Percentiles rank a stretch among this genome's conserved stretches.
phyloP scores from a whole-genome alignment of 2,113 vertebrate genomes.

The Scomber scombrus region DNA sequence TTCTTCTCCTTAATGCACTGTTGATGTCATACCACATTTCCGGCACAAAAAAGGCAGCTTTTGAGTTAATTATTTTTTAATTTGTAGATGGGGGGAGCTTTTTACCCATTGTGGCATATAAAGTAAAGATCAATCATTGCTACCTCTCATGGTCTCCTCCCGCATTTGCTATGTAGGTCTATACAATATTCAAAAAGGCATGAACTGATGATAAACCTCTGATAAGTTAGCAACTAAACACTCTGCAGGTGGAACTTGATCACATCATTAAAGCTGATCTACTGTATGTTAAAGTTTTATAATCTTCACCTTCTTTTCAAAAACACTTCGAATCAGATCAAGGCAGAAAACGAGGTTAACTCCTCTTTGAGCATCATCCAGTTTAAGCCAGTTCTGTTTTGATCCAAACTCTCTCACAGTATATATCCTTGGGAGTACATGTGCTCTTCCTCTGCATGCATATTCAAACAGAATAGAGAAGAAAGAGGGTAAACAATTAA shows the following conservation, averaged over 20 bases:
- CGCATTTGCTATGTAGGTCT: conserved; percentile 11
- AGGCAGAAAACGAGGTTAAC: conserved; percentile 75
- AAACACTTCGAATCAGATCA: conserved; percentile 64
- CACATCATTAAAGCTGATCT: conserved; percentile 19
- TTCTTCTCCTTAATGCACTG: conserved; percentile 2
- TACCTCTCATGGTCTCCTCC: background rate
- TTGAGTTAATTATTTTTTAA: conserved; percentile 3
- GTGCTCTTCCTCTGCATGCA: conserved; percentile 66
- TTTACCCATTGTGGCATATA: background rate
- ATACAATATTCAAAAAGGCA: conserved; percentile 6
- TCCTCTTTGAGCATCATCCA: conserved; percentile 67
- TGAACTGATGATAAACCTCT: background rate
- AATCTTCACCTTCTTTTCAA: conserved; percentile 49
- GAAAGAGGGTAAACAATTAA: conserved; percentile 77
- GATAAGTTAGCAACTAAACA: background rate
- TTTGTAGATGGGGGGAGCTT: background rate
- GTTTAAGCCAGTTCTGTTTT: conserved; percentile 74
- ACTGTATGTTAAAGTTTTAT: conserved; percentile 42
- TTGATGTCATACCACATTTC: conserved; percentile 29
- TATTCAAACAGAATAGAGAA: conserved; percentile 70
- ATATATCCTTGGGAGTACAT: conserved; percentile 74
- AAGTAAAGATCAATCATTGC: conserved; percentile 16
- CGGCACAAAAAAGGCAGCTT: background rate
- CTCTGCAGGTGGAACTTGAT: background rate
- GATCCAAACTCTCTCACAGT: conserved; percentile 61